Conservation (phyloP, 2,888 invertebrate genomes). For the Protophormia terraenovae region DNA sequence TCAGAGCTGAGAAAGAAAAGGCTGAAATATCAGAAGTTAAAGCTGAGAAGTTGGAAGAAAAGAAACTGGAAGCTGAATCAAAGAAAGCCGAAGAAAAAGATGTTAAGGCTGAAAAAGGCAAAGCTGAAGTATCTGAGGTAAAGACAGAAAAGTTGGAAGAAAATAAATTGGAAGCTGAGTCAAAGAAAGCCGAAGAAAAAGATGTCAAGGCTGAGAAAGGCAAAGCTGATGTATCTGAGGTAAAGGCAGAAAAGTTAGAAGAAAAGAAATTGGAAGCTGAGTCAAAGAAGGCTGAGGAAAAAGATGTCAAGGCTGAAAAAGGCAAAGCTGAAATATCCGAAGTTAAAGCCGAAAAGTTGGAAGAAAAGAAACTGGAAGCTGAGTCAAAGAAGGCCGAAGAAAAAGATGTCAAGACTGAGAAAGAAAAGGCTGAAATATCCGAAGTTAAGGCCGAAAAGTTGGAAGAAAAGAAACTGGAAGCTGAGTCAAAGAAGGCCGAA, state of each 20-base stretch:
- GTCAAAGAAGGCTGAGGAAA: background rate
- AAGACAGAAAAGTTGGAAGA: slow-evolving; percentile 34
- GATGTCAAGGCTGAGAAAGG: background rate
- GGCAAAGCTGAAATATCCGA: background rate
- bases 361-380: background rate
- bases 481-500: background rate
- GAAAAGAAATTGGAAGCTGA: slow-evolving; percentile 14
- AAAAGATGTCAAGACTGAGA: background rate
- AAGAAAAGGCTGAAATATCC: slow-evolving; percentile 8
- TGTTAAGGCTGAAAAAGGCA: background rate
- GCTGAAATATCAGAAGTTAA: slow-evolving; percentile 37
- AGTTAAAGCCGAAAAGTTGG: background rate
- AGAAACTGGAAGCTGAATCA: slow-evolving; percentile 53
- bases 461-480: slow-evolving; percentile 12
- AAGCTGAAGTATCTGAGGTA: background rate
- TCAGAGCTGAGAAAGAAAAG: background rate
- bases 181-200: slow-evolving; percentile 62
- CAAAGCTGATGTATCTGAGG: slow-evolving; percentile 11
- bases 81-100: slow-evolving; percentile 31
- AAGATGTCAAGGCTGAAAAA: slow-evolving; percentile 4
- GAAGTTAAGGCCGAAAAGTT: slow-evolving; percentile 1
- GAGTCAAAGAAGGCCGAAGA: background rate
- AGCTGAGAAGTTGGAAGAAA: slow-evolving; percentile 30
- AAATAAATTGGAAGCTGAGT: slow-evolving; percentile 18
- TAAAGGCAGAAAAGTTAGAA: slow-evolving; percentile 24